Evolutionary conservation across 2,888 invertebrate genomes (phyloP).

Genomic region (Monopis laevigella): DNA sequence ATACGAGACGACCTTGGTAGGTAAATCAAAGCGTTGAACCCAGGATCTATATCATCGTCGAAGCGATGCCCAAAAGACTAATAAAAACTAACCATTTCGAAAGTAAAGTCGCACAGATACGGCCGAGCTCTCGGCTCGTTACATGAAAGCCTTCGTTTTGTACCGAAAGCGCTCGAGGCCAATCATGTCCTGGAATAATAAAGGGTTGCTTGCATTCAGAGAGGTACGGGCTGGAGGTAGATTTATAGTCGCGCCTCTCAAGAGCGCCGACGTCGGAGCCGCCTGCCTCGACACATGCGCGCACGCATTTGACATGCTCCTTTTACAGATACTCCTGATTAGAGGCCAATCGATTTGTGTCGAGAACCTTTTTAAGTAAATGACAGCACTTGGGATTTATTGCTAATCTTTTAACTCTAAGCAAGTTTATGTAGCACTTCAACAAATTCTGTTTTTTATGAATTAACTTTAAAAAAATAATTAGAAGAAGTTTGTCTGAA

Average conservation of each 20-base stretch:
- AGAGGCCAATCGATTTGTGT: conserved; percentile 8
- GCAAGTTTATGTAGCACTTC: no score
- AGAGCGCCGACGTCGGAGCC: conserved; percentile 28
- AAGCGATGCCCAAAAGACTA: conserved; percentile 27
- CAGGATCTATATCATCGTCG: conserved; percentile 7
- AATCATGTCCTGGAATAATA: conserved; percentile 63
- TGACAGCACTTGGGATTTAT: no score
- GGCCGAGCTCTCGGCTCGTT: no score
- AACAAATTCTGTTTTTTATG: no score
- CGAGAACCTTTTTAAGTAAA: conserved; percentile 8
- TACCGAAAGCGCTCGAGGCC: conserved; percentile 51
- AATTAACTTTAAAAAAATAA: no score
- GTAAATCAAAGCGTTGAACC: conserved; percentile 16
- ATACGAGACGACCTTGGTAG: conserved; percentile 19
- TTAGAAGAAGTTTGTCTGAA: no score
- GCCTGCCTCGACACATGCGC: conserved; percentile 37
- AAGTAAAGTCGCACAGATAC: conserved; percentile 42
- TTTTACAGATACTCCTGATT: conserved; percentile 10
- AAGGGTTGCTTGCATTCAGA: conserved; percentile 47
- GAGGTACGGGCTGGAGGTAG: conserved; percentile 44
- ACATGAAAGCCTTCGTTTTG: conserved; percentile 48
- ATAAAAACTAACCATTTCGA: conserved; percentile 33
- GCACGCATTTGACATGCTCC: conserved; percentile 49
- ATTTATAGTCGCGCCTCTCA: conserved; percentile 38
- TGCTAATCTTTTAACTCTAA: no score